Base-by-base conservation (phyloP, 2,113 vertebrate genomes). In the Tachysurus vachellii region DNA sequence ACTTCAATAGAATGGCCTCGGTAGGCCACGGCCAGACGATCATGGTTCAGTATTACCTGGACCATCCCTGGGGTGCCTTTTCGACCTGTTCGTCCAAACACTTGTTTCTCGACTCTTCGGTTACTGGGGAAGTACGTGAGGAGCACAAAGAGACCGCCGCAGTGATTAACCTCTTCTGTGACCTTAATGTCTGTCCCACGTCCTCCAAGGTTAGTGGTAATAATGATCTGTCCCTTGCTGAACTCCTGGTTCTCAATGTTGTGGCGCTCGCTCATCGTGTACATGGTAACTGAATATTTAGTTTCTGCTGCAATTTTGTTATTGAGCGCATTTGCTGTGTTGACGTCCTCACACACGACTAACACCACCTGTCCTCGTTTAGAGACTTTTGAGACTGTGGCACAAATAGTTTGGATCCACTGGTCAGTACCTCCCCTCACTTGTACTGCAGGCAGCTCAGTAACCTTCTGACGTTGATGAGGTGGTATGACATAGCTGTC, bases 241-340 rank as follows among this genome's bases (percentile, higher is more conserved):
- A 91, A 91, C 42, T 56, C 68, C 16, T 59, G n/a, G 50, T 64
- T 84, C 57, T 90, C 89, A 66, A 91, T 86, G 56, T 82, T 84
- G 84, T 90, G 84, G 11, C 71, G 89, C 31, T 88, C 89, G 53
- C 89, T 91, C 23, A 89, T 88, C 6, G 89, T 91, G 31, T 89
- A 91, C 82, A 91, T 83, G 44, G 85, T 85, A 54, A 91, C 80
- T 44, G 84, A 28, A 13, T 26, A 26, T 53, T 42, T 54, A 13
- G 16, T 21, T 50, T 70, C 28, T 17, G 59, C 42, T 26, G 42
- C 9, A 23, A 91, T 77, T 42, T 86, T 59, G 9, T 53, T 19
- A 11, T 87, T 56, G 54, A 90, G 71, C 9, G 57, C 82, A 47
- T 87, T 81, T 26, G 90, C 90, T 16, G 89, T 91, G 19, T 90